A percentile compares a stretch with the other conserved stretches of the same genome.
These are phyloP conservation scores for Carcina quercana DNA, from an alignment of 2,888 invertebrate genomes.

Conservation along the genomic window DNA sequence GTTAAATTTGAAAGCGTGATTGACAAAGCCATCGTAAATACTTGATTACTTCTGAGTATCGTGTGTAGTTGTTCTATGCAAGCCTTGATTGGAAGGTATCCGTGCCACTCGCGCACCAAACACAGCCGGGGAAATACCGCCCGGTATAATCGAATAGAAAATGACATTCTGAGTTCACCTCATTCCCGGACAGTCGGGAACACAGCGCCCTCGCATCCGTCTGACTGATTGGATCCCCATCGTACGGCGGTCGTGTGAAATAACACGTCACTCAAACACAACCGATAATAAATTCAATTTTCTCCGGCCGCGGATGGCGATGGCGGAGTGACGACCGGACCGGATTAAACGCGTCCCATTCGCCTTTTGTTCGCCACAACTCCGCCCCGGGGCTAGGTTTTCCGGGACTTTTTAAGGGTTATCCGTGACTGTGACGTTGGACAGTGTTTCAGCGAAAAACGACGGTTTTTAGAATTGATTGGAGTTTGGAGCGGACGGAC, in stretches of 20 bases:
- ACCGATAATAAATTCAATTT: constrained; percentile 74
- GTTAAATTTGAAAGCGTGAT: too few species aligned
- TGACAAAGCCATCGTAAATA: too few species aligned
- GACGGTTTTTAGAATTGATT: too few species aligned
- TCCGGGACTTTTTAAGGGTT: constrained; percentile 26
- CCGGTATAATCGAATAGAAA: constrained; percentile 43
- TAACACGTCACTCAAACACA: constrained; percentile 73
- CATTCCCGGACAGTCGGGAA: constrained; percentile 37
- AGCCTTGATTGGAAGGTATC: too few species aligned
- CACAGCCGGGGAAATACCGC: too few species aligned
- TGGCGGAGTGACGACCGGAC: constrained; percentile 60
- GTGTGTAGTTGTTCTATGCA: too few species aligned
- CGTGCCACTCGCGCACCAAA: too few species aligned
- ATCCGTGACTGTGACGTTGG: constrained; percentile 9
- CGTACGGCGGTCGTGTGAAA: constrained; percentile 56
- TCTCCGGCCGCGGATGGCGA: constrained; percentile 46
- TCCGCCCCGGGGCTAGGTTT: constrained; percentile 36
- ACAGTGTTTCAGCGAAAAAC: constrained; percentile 8
- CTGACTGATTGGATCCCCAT: constrained; percentile 64
- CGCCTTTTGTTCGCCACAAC: constrained; percentile 65
- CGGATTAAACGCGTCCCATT: constrained; percentile 65
- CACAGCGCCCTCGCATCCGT: constrained; percentile 42
- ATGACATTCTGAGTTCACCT: constrained; percentile 51
- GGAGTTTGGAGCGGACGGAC: too few species aligned
- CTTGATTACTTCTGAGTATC: too few species aligned